Evolutionary conservation across 2,888 invertebrate species (phyloP).

Genomic region (Rotaria magnacalcarata): DNA sequence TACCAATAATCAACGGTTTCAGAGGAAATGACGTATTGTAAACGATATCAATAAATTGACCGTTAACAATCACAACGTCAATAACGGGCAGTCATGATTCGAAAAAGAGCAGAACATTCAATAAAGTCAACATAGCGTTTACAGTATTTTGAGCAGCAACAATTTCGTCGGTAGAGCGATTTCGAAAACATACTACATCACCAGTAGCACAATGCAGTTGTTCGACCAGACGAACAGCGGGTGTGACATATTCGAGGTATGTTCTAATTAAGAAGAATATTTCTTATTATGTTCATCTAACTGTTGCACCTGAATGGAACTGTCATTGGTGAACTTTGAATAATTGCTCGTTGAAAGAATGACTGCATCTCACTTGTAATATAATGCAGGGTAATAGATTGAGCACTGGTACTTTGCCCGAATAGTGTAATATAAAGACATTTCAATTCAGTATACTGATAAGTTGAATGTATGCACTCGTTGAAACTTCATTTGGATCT

Average conservation of each 20-base stretch:
- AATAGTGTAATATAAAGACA: too few species aligned
- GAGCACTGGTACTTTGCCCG: too few species aligned
- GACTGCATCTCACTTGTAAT: background rate
- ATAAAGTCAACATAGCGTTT: conserved; percentile 49
- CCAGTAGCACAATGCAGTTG: background rate
- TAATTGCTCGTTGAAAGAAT: conserved; percentile 4
- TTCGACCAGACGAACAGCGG: too few species aligned
- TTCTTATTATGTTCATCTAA: too few species aligned
- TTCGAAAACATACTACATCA: background rate
- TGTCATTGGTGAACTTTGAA: background rate
- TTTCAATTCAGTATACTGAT: too few species aligned
- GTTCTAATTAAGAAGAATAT: background rate
- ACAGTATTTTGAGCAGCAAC: conserved; percentile 49
- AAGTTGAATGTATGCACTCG: too few species aligned
- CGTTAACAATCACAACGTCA: conserved; percentile 50
- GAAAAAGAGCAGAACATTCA: conserved; percentile 52
- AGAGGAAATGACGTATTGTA: conserved; percentile 47
- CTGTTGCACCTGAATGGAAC: too few species aligned
- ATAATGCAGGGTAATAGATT: background rate
- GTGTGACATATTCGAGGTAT: background rate
- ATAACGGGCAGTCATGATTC: conserved; percentile 52
- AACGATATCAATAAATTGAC: conserved; percentile 49
- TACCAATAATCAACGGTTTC: conserved; percentile 51
- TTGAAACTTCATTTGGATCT: background rate
- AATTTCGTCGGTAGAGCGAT: conserved; percentile 48